A percentile compares a stretch with the other conserved stretches of the same genome.
phyloP scores from a whole-genome alignment of 2,797 vertebrate species.

The Spinibarbus caldwelli region DNA sequence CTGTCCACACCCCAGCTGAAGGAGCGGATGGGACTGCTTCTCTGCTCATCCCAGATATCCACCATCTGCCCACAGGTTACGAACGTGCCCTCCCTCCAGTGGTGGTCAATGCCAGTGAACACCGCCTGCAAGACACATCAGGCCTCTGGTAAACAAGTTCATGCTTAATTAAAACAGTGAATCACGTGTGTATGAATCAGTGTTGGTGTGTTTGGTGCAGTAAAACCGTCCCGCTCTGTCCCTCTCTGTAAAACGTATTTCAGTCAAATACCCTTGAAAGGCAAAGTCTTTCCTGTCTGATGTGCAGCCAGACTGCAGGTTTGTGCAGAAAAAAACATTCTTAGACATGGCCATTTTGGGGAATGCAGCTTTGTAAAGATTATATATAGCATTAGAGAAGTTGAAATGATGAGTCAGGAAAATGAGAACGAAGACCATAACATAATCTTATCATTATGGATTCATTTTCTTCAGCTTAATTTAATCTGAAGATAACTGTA shows the following conservation, averaged over 20 bases:
- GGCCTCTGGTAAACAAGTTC: not conserved
- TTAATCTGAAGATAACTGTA: not conserved
- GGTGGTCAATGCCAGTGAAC: conserved; percentile 94
- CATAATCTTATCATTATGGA: not conserved
- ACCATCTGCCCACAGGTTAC: conserved; percentile 96
- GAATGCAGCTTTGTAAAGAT: conserved; percentile 13
- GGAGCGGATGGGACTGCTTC: conserved; percentile 90
- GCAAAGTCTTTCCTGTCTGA: not conserved
- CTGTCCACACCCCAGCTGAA: conserved; percentile 97
- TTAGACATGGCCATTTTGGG: not conserved
- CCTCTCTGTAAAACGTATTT: not conserved
- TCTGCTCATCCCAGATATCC: conserved; percentile 98
- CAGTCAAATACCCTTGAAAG: not conserved
- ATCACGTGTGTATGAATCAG: not conserved
- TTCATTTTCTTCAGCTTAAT: not conserved
- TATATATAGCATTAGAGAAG: conserved; percentile 13
- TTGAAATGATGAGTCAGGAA: conserved; percentile 22
- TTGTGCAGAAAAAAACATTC: not conserved
- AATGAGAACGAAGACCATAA: not conserved
- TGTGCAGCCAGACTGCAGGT: not conserved
- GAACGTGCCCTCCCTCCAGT: conserved; percentile 86
- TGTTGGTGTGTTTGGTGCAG: not conserved
- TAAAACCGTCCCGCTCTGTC: not conserved
- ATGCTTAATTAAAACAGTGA: too few species aligned
- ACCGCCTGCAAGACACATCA: conserved; percentile 73